Conservation (phyloP, 2,113 vertebrate genomes). For the Micronisus gabar region DNA sequence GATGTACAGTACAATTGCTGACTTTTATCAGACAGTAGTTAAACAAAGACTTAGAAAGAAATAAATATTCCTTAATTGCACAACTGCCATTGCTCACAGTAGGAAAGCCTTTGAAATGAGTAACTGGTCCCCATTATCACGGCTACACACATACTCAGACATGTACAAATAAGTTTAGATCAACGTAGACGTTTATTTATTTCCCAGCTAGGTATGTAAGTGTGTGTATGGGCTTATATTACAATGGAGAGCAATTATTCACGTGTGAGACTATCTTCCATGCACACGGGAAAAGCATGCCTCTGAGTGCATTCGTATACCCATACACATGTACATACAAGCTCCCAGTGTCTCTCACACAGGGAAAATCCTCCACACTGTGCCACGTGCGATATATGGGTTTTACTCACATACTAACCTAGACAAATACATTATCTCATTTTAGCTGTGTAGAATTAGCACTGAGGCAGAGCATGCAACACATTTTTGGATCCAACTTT, state of each 20-base stretch:
- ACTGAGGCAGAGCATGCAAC: background rate
- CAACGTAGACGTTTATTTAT: background rate
- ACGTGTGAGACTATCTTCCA: background rate
- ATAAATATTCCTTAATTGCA: constrained; percentile 63
- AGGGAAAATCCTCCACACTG: background rate
- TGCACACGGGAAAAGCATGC: background rate
- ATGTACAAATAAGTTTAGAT: background rate
- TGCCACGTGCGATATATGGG: background rate
- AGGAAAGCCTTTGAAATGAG: constrained; percentile 34
- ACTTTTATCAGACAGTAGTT: constrained; percentile 68
- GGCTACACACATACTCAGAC: background rate
- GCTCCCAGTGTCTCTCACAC: background rate
- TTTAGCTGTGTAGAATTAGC: background rate
- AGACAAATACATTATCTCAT: background rate
- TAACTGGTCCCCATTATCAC: background rate
- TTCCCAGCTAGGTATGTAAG: background rate
- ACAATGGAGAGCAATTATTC: background rate
- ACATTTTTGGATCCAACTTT: background rate
- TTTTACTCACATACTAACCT: background rate
- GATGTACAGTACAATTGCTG: constrained; percentile 62
- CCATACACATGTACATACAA: rapidly evolving
- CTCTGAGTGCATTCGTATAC: background rate
- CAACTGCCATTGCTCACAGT: constrained; percentile 32
- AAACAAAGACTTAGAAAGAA: constrained; percentile 63
- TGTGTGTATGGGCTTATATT: background rate